Percentiles rank a stretch among this genome's conserved stretches.
Conservation (phyloP, 2,888 invertebrate genomes). For the Brenthis hecate region DNA sequence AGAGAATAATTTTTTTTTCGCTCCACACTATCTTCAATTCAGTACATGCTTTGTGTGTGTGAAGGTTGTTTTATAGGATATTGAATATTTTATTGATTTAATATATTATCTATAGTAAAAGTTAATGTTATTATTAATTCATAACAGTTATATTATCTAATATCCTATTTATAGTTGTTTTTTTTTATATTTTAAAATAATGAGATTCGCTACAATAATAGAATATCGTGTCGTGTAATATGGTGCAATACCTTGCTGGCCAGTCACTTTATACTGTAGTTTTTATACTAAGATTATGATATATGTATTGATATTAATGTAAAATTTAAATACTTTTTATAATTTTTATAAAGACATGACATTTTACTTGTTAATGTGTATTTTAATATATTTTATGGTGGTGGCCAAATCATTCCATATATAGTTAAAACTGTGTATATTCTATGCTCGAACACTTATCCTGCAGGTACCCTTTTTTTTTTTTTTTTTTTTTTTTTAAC, state of each 20-base stretch:
- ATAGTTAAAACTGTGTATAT: slow-evolving; percentile 14
- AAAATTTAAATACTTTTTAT: not conserved
- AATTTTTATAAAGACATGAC: slow-evolving; percentile 14
- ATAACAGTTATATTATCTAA: too few relatives aligned
- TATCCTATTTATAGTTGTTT: not conserved
- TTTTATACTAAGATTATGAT: slow-evolving; percentile 3
- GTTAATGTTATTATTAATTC: too few relatives aligned
- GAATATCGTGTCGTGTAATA: not conserved
- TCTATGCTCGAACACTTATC: too few relatives aligned
- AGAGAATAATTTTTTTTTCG: too few relatives aligned
- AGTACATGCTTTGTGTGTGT: too few relatives aligned
- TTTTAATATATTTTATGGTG: slow-evolving; percentile 39
- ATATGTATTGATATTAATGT: too few relatives aligned
- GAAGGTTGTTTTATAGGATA: too few relatives aligned
- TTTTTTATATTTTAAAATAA: not conserved
- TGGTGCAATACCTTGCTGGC: slow-evolving; percentile 1
- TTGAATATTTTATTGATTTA: too few relatives aligned
- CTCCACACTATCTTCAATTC: too few relatives aligned
- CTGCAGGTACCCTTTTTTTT: too few relatives aligned
- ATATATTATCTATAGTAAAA: too few relatives aligned
- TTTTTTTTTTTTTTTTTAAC: too few relatives aligned
- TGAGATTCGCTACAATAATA: not conserved
- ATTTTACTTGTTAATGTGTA: not conserved
- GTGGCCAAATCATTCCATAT: slow-evolving; percentile 49
- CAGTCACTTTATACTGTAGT: not conserved